phyloP scores from a whole-genome alignment of 2,797 vertebrate species.

The Danio aesculapii region DNA sequence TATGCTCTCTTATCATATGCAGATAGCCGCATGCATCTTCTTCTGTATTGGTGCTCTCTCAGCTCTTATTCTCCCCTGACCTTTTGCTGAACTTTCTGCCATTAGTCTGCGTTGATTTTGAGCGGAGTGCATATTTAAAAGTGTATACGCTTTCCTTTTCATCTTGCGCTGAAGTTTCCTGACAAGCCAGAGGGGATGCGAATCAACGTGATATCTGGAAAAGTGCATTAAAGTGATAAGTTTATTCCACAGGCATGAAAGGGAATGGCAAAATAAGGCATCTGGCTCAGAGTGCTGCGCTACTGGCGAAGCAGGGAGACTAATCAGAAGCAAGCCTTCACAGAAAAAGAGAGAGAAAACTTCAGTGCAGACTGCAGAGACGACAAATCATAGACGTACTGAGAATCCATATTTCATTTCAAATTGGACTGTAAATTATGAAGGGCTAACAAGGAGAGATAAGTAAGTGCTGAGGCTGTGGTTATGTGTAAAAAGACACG shows the following conservation, averaged over 20 bases:
- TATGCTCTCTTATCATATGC: not conserved
- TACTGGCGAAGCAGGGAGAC: slow-evolving; percentile 70
- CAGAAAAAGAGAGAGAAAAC: slow-evolving; percentile 60
- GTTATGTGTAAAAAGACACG: slow-evolving; percentile 26
- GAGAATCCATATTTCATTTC: slow-evolving; percentile 64
- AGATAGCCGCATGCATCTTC: slow-evolving; percentile 23
- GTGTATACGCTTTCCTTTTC: slow-evolving; percentile 77
- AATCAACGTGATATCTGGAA: slow-evolving; percentile 77
- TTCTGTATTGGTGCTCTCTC: slow-evolving; percentile 27
- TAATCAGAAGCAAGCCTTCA: slow-evolving; percentile 76
- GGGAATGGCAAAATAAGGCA: slow-evolving; percentile 80
- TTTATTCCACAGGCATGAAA: slow-evolving; percentile 83
- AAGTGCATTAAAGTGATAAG: slow-evolving; percentile 78
- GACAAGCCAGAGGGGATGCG: slow-evolving; percentile 75
- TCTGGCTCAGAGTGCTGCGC: slow-evolving; percentile 75
- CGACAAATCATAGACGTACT: slow-evolving; percentile 72
- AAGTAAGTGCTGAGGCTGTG: slow-evolving; percentile 55
- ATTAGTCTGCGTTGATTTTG: slow-evolving; percentile 76
- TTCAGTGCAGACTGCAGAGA: slow-evolving; percentile 41
- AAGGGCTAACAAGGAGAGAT: slow-evolving; percentile 67
- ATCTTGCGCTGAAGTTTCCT: slow-evolving; percentile 79
- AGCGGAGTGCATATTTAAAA: slow-evolving; percentile 74
- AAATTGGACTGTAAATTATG: slow-evolving; percentile 60
- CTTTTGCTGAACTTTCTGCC: slow-evolving; percentile 71
- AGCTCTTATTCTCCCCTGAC: slow-evolving; percentile 65